Evolutionary conservation across 2,113 vertebrate genomes (phyloP), one percentile per base, ranked within the genome.

Genomic region (Tyrannus savana): DNA sequence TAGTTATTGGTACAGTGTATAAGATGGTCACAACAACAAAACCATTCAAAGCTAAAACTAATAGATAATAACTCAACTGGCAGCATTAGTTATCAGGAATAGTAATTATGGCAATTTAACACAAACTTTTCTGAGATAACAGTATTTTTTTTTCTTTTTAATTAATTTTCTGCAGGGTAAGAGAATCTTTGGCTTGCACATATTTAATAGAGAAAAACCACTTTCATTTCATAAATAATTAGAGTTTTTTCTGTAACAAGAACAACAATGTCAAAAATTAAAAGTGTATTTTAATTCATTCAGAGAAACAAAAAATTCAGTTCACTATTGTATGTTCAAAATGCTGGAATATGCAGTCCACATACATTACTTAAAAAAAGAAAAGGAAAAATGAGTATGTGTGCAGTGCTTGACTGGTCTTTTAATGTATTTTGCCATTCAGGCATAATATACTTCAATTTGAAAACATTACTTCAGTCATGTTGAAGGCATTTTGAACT

Each of bases 211-310:
- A 63, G 39, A 78, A 91, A 94, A 87, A n/a, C 42, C 21, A 42
- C 25, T 90, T 84, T 55, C 35, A 84, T 92, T 92, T 75, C 68
- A 93, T 78, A 90, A 93, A 92, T 88, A 80, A 79, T 88, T n/a
- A 83, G 12, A 12, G 30, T 1, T 56, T 87, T 86, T 90, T 62
- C 75, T 64, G 10, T 37, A 75, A 74, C 7, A 78, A 78, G 52
- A 93, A 77, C 35, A 72, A 14, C 12, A 37, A 71, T 37, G 67
- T 87, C 56, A 87, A 88, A 84, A 94, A 87, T 81, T 55, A 74
- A 87, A 87, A 46, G 17, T 60, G 21, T 52, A 60, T 81, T 78
- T 77, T 1, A 84, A 83, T 78, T 74, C 4, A 68, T 68, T 75
- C 49, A 44, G 10, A 72, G 14, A 96, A 89, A 84, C 83, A 19